Percentiles rank a stretch among this genome's conserved stretches.
Evolutionary conservation across 2,113 vertebrate species (phyloP).

Genomic region (Nothoprocta pentlandii): DNA sequence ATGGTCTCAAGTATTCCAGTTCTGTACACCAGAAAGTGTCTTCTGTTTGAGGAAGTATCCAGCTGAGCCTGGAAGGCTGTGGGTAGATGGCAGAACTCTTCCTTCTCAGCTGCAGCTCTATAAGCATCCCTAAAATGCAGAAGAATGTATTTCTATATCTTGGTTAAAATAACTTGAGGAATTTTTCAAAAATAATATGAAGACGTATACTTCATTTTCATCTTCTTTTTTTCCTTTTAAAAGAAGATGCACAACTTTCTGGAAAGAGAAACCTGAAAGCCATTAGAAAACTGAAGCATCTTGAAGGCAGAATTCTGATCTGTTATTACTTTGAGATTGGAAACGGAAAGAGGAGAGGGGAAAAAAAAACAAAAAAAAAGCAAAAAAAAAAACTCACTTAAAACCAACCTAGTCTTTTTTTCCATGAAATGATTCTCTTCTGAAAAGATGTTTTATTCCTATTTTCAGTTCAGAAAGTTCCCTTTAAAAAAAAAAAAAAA

Average conservation of each 20-base stretch:
- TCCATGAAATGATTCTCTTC: fast-evolving
- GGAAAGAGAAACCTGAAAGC: background rate
- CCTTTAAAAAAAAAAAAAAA: too few relatives aligned
- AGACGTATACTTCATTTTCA: background rate
- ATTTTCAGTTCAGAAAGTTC: background rate
- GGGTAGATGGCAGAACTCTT: background rate
- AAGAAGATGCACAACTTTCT: background rate
- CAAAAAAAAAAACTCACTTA: background rate
- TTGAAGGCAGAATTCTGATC: background rate
- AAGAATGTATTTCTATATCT: background rate
- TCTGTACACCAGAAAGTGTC: background rate
- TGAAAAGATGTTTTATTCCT: background rate
- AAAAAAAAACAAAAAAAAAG: background rate
- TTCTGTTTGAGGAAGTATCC: slow-evolving; percentile 51
- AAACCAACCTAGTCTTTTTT: background rate
- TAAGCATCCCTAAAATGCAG: background rate
- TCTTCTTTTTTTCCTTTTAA: too few relatives aligned
- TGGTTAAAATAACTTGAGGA: background rate
- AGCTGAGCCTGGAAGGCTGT: background rate
- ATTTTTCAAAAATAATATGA: background rate
- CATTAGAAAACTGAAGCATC: background rate
- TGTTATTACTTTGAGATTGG: background rate
- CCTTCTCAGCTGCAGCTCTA: background rate
- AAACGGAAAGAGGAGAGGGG: background rate
- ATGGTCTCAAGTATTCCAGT: background rate